Base-by-base conservation (phyloP, 1,140 invertebrate genomes). In the Drosophila nigromelanica region DNA sequence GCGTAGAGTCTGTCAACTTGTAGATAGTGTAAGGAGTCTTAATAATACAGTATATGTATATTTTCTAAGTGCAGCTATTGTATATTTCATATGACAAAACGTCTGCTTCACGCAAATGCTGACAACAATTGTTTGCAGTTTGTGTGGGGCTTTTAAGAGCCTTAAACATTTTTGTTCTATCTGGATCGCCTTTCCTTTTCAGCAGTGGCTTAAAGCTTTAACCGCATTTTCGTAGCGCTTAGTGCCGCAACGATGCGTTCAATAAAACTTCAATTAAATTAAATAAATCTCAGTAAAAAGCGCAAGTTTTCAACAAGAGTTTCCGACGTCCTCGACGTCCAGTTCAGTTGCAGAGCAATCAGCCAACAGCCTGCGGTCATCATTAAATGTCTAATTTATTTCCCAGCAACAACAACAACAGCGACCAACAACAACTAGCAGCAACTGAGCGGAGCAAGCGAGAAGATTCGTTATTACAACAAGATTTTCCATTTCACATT, bases 321-420 rank as follows among this genome's bases (percentile, higher is more conserved):
- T 60, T 66, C 48, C 52, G 70, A 40, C 60, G 35, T 63, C 40
- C 55, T 59, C 10, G 35, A 37, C 35, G 30, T 47, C 24, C 14
- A 37, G 42, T 58, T 52, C 73, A 37, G 56, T 51, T 59, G 73
- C 64, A 62, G 75, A 86, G 82, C 82, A 86, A 87, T 82, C 79
- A 89, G 67, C 69, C 70, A 80, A 83, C 79, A 89, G 83, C 83
- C 83, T 89, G 83, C 83, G 83, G 83, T 89, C 83, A 89, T 89
- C 83, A 89, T 89, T 89, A 89, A 89, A 89, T 89, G 83, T 89
- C 83, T 89, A 89, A 89, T 89, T 89, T 89, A 89, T 89, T 89
- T 89, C 56, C 33, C 69, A 89, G 78, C 70, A 83, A 76, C 71
- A 83, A 73, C 80, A 86, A 18, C 1, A 18, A 18, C 1, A 18